Base-by-base conservation (phyloP, 2,888 invertebrate species). In the Tetranychus piercei region DNA sequence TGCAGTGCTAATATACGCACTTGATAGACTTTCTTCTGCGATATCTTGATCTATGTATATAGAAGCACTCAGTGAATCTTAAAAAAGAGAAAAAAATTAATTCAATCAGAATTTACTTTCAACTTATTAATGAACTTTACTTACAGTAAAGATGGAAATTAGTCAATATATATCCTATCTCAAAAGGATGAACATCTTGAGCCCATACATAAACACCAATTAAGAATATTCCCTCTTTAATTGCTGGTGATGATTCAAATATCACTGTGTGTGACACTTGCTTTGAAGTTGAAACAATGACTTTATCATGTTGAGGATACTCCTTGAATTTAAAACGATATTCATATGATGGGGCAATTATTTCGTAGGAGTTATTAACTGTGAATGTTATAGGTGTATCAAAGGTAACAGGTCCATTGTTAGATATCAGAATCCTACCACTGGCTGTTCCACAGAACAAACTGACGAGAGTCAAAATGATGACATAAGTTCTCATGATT, bases 211-310 rank as follows among this genome's bases (percentile, higher is more conserved):
- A 15, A n/a, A 65, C 65, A 15, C n/a, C n/a, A n/a, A n/a, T n/a
- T 65, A n/a, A n/a, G 65, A 65, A 65, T 65, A n/a, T 15, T 65
- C 65, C 65, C 65, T n/a, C n/a, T n/a, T 65, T 65, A n/a, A n/a
- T n/a, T n/a, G 15, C 18, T 65, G 15, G 18, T n/a, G 65, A 65
- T 6, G n/a, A 15, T n/a, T 65, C n/a, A n/a, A 65, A 65, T n/a
- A 65, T n/a, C 15, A 65, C 6, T 65, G 65, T n/a, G n/a, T 65
- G n/a, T n/a, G n/a, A 15, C 65, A 65, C 15, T n/a, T 15, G 65
- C n/a, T n/a, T n/a, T n/a, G n/a, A n/a, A n/a, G n/a, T n/a, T n/a
- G n/a, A n/a, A n/a, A n/a, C 3, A 65, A 65, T 65, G n/a, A n/a
- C 3, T 65, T 4, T 65, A n/a, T 65, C n/a, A n/a, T 6, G 15